Evolutionary conservation across 2,113 vertebrate species (phyloP), one percentile per base, ranked within the genome.

Genomic region (Varanus salvator): DNA sequence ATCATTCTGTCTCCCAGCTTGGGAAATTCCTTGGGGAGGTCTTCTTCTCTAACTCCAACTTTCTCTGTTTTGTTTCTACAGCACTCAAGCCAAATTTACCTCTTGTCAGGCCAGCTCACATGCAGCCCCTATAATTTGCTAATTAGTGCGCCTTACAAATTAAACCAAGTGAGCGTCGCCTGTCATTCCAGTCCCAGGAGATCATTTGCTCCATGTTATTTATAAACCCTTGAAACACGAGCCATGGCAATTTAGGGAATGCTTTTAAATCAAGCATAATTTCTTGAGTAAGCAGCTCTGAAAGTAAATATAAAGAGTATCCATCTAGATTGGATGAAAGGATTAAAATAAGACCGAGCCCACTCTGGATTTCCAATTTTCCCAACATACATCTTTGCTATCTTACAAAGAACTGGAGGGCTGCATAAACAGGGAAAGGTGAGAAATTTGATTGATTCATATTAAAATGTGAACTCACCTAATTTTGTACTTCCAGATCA

Each of bases 131-230:
- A 44, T 80, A 90, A 90, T 85, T 90, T 71, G 74, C 64, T 78
- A 90, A 85, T 80, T 78, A 84, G 88, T 80, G 48, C 66, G 38
- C 27, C 64, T 14, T 71, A 68, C 66, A 80, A 88, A 90, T 78
- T 54, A 85, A 52, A 23, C 44, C 23, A 80, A 77, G 44, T 69
- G 74, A 90, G 57, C 23, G 17, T 11, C 12, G 57, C 54, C 57
- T 76, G 52, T 25, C 50, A 4, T 38, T 71, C 68, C n/a, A 21
- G 31, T 85, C 74, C 44, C 75, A 7, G 15, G 71, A 84, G 71
- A 64, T 38, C 48, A 64, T 38, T n/a, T 71, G 14, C 31, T 34
- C 64, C 29, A 34, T 14, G 64, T 90, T 85, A 90, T 85, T 80
- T 85, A 77, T 85, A 78, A 78, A 78, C 48, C 50, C 48, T 21